phyloP scores from a whole-genome alignment of 2,113 vertebrate genomes.

The Oxyruncus cristatus region DNA sequence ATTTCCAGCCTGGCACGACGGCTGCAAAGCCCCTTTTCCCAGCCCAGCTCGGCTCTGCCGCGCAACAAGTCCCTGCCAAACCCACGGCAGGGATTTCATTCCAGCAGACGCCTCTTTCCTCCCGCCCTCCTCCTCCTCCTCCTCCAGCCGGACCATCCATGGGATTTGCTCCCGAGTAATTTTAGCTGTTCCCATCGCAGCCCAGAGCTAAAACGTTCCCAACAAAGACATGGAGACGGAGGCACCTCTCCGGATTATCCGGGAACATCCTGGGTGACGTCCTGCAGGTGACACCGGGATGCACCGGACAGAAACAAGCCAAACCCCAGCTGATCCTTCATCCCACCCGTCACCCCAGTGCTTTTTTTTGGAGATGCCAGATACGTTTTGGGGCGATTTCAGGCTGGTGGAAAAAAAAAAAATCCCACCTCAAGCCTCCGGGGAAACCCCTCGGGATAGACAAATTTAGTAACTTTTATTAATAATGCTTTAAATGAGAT shows the following conservation, averaged over 20 bases:
- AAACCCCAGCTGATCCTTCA: rapidly evolving
- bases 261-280: neutral
- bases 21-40: neutral
- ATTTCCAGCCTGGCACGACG: rapidly evolving
- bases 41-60: neutral
- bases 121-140: neutral
- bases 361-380: neutral
- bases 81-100: neutral
- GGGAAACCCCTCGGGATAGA: neutral
- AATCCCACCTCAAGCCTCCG: neutral
- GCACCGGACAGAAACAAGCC: rapidly evolving
- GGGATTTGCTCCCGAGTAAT: constrained; percentile 12
- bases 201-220: constrained; percentile 22
- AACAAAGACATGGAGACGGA: constrained; percentile 34
- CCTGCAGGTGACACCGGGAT: neutral
- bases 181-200: constrained; percentile 37
- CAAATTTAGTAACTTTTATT: neutral
- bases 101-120: neutral
- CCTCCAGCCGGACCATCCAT: neutral
- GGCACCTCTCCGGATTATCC: neutral
- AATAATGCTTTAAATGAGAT: neutral
- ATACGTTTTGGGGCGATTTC: neutral
- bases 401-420: neutral
- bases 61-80: neutral
- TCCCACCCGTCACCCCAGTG: neutral